Evolutionary conservation across 2,888 invertebrate species (phyloP).

Genomic region (Pseudoips prasinana): DNA sequence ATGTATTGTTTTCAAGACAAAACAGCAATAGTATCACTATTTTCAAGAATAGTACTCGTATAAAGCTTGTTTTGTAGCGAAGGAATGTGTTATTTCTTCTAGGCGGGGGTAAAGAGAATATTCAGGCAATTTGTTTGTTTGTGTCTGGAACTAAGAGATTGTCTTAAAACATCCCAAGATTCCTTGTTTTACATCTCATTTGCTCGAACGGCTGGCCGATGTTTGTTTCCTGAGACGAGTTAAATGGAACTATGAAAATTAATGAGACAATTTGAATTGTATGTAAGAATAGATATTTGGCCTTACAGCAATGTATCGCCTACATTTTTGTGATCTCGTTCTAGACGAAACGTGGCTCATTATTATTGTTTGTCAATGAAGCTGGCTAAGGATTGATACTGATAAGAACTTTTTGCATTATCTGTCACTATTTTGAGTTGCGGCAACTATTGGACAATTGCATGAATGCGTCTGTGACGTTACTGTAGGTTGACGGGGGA

Average conservation of each 20-base stretch:
- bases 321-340: no score
- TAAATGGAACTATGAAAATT: conserved; percentile 33
- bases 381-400: no score
- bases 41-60: conserved; percentile 25
- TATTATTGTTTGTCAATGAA: no score
- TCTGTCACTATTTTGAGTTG: no score
- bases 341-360: no score
- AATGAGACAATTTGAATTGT: conserved; percentile 27
- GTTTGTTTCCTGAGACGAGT: conserved; percentile 25
- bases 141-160: conserved; percentile 48
- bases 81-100: conserved; percentile 36
- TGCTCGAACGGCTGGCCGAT: conserved; percentile 39
- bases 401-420: no score
- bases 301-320: no score
- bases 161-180: conserved; percentile 54
- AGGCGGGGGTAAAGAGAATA: conserved; percentile 37
- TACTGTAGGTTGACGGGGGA: no score
- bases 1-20: neutral
- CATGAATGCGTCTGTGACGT: no score
- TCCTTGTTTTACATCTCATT: conserved; percentile 63
- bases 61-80: conserved; percentile 30
- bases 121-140: conserved; percentile 58
- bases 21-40: conserved; percentile 19
- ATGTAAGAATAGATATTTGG: no score
- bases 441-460: no score